Evolutionary conservation across 2,113 vertebrate genomes (phyloP).

Genomic region (Miniopterus natalensis): DNA sequence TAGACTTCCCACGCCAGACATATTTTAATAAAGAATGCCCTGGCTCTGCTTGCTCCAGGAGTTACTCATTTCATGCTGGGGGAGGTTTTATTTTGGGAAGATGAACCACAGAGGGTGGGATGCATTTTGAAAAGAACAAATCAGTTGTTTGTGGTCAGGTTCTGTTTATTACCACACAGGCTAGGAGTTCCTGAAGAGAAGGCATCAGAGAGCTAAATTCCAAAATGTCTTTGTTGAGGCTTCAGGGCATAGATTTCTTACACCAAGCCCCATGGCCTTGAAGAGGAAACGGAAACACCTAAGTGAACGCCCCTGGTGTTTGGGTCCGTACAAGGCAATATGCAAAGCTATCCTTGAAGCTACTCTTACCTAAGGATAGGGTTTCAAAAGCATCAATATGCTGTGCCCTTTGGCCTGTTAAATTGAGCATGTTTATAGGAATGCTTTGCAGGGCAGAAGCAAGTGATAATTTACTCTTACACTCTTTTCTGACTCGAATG

Average conservation of each 20-base stretch:
- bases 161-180: constrained; percentile 51
- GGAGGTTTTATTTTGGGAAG: constrained; percentile 72
- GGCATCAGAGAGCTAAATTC: constrained; percentile 71
- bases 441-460: neutral
- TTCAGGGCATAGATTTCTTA: constrained; percentile 28
- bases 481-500: neutral
- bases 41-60: neutral
- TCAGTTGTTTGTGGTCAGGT: constrained; percentile 39
- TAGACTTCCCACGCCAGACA: constrained; percentile 57
- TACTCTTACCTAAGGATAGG: neutral
- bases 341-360: constrained; percentile 30
- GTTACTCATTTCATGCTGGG: constrained; percentile 70
- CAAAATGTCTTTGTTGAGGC: neutral
- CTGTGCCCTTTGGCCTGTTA: neutral
- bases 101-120: constrained; percentile 50
- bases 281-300: constrained; percentile 11
- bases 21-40: constrained; percentile 54
- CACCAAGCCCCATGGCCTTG: neutral
- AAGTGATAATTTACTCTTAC: neutral
- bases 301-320: neutral
- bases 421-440: neutral
- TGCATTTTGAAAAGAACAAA: constrained; percentile 52
- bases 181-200: constrained; percentile 72
- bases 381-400: neutral
- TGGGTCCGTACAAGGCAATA: neutral